phyloP scores from a whole-genome alignment of 2,888 invertebrate genomes.

The Callyntrura sp. region DNA sequence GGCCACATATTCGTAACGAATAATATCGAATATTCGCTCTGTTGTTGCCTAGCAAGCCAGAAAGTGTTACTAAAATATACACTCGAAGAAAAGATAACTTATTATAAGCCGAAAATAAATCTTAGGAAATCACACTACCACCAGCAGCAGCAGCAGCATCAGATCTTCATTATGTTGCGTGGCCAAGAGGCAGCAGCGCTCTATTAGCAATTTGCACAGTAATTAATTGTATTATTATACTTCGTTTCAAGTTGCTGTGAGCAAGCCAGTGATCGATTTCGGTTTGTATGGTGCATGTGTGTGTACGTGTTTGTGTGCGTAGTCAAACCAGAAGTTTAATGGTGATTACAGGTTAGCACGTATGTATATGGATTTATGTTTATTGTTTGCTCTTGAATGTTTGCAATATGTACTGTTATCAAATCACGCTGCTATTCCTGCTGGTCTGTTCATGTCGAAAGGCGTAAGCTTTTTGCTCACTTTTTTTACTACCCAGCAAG shows the following conservation, averaged over 20 bases:
- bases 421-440: not conserved
- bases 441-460: constrained; percentile 7
- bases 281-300: too few species aligned
- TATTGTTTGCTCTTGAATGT: not conserved
- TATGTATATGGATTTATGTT: constrained; percentile 21
- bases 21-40: not conserved
- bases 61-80: not conserved
- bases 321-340: constrained; percentile 14
- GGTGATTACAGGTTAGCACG: constrained; percentile 40
- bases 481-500: not conserved
- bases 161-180: not conserved
- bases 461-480: not conserved
- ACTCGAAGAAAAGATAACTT: not conserved
- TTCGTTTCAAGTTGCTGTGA: not conserved
- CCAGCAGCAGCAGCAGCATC: not conserved
- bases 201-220: constrained; percentile 34
- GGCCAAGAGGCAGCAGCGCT: too few species aligned
- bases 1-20: not conserved
- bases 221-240: constrained; percentile 49
- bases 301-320: not conserved
- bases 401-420: constrained; percentile 12
- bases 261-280: not conserved
- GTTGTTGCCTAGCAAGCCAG: not conserved
- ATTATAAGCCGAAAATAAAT: not conserved
- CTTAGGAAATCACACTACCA: too few species aligned